Conservation (phyloP, 1,140 invertebrate species). For the Trinorchestia longiramus region DNA sequence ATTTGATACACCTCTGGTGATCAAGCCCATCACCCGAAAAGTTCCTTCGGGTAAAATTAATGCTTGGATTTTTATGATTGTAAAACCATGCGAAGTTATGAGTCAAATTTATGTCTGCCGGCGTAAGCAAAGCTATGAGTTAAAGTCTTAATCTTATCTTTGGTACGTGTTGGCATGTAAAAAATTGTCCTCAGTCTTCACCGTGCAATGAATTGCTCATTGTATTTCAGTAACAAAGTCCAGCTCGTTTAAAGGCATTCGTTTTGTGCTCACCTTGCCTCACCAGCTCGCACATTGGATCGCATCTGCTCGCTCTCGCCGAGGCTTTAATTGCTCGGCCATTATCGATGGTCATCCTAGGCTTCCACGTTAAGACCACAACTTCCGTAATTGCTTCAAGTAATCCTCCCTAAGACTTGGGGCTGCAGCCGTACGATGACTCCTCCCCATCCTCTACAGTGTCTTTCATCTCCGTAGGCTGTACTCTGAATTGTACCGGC, state of each 20-base stretch:
- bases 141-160: not conserved
- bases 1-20: no score
- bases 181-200: not conserved
- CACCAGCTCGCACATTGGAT: not conserved
- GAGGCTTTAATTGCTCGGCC: not conserved
- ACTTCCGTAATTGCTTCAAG: constrained; percentile 17
- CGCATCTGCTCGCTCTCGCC: not conserved
- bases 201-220: no score
- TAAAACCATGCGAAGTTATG: not conserved
- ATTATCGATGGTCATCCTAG: constrained; percentile 18
- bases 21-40: no score
- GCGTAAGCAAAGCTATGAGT: not conserved
- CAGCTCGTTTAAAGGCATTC: not conserved
- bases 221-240: not conserved
- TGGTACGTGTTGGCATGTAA: not conserved
- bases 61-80: not conserved
- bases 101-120: no score
- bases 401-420: constrained; percentile 20
- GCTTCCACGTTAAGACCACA: constrained; percentile 6
- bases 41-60: no score
- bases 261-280: no score
- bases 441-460: not conserved
- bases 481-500: not conserved
- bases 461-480: not conserved
- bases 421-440: not conserved